These are phyloP conservation scores for Phrynocephalus vlangalii DNA, from an alignment of 2,797 vertebrate genomes.

Conservation along the genomic window DNA sequence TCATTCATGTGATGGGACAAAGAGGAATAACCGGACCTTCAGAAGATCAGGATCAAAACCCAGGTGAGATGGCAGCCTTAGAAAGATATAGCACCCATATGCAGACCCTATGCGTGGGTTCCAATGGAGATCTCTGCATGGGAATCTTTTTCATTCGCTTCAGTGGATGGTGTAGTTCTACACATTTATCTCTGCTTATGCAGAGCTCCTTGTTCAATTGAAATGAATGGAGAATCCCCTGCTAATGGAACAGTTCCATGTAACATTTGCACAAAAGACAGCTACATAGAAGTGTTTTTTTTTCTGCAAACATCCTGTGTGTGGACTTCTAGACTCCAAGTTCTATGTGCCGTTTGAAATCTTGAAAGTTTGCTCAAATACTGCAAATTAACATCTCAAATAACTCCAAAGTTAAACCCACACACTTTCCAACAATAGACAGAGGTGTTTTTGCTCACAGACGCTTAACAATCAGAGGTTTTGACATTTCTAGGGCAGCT, in stretches of 20 bases:
- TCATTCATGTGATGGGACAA: no score
- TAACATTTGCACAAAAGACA: not conserved
- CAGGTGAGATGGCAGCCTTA: no score
- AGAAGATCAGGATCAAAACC: no score
- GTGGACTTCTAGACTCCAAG: not conserved
- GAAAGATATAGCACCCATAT: not conserved
- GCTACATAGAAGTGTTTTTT: not conserved
- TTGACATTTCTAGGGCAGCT: constrained; percentile 34
- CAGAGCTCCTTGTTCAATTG: not conserved
- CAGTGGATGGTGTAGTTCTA: not conserved
- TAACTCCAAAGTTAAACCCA: constrained; percentile 22
- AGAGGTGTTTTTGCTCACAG: constrained; percentile 18
- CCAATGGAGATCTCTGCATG: not conserved
- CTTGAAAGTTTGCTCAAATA: constrained; percentile 1
- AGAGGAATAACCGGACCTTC: no score
- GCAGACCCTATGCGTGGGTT: not conserved
- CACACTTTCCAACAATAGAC: constrained; percentile 31
- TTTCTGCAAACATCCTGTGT: not conserved
- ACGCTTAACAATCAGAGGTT: constrained; percentile 15
- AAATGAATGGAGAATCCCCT: not conserved
- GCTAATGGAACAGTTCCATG: not conserved
- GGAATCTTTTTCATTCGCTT: not conserved
- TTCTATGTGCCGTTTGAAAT: not conserved
- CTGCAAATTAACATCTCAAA: constrained; percentile 25
- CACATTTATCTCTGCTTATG: not conserved